These are phyloP conservation scores for Oxyruncus cristatus DNA, from an alignment of 2,113 vertebrate genomes.

Conservation along the genomic window DNA sequence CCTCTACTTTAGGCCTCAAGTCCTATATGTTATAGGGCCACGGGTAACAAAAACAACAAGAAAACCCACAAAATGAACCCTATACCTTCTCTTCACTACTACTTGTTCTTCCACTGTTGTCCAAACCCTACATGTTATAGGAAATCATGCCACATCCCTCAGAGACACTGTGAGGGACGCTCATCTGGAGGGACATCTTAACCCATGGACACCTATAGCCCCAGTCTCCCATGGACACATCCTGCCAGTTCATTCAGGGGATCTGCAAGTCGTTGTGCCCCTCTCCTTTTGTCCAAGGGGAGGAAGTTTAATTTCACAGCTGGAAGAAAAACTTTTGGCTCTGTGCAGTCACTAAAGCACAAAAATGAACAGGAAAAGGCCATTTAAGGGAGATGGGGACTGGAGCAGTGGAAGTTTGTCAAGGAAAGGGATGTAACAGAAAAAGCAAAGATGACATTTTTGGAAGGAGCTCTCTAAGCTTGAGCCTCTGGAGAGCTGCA, in stretches of 20 bases:
- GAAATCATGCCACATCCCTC: background rate
- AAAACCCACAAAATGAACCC: rapidly evolving
- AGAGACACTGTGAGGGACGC: background rate
- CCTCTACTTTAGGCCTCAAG: background rate
- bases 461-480: background rate
- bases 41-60: background rate
- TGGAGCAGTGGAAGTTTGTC: background rate
- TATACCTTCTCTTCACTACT: background rate
- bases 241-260: background rate
- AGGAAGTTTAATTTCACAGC: background rate
- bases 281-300: background rate
- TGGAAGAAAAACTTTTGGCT: background rate
- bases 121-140: background rate
- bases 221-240: background rate
- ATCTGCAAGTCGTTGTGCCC: background rate
- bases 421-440: background rate
- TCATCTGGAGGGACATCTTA: background rate
- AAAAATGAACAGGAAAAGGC: background rate
- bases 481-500: background rate
- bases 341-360: background rate
- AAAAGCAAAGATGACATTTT: background rate
- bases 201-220: background rate
- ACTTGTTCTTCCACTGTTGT: background rate
- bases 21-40: background rate
- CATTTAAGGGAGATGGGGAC: background rate